Conservation (phyloP, 2,797 vertebrate species). For the Microctenopoma steveboyesi region DNA sequence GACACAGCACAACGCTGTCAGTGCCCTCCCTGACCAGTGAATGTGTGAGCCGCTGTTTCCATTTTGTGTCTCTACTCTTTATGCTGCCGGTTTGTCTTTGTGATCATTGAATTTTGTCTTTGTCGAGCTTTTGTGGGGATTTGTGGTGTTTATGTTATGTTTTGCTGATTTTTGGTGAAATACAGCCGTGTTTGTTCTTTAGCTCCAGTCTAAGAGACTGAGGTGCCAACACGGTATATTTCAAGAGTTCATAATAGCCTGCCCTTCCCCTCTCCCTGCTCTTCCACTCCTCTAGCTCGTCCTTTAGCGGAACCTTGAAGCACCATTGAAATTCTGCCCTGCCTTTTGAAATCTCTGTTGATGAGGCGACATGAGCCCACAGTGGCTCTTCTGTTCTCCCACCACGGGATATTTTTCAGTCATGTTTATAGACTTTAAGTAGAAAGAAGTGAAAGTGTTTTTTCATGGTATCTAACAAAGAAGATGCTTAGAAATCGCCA, state of each 20-base stretch:
- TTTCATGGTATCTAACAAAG: conserved; percentile 77
- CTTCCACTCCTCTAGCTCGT: conserved; percentile 63
- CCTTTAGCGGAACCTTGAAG: conserved; percentile 84
- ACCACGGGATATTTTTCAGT: conserved; percentile 83
- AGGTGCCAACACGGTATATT: conserved; percentile 70
- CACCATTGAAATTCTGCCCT: conserved; percentile 83
- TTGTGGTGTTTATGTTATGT: conserved; percentile 6
- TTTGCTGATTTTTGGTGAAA: conserved; percentile 54
- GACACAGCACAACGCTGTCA: conserved; percentile 73
- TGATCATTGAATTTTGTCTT: neutral
- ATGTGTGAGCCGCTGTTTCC: conserved; percentile 41
- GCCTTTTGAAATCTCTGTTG: conserved; percentile 85
- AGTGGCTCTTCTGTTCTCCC: conserved; percentile 74
- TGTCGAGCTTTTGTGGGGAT: conserved; percentile 1
- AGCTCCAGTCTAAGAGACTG: conserved; percentile 73
- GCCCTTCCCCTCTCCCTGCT: conserved; percentile 41
- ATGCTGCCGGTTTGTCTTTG: conserved; percentile 18
- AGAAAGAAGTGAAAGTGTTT: conserved; percentile 77
- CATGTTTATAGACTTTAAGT: conserved; percentile 85
- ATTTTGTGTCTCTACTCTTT: conserved; percentile 34
- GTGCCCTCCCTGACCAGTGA: conserved; percentile 41
- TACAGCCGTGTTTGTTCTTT: conserved; percentile 58
- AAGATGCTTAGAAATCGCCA: conserved; percentile 78
- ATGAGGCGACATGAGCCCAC: conserved; percentile 81
- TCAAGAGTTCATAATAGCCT: conserved; percentile 74